A percentile compares a stretch with the other conserved stretches of the same genome.
Evolutionary conservation across 2,113 vertebrate species (phyloP).

Genomic region (Gavialis gangeticus): DNA sequence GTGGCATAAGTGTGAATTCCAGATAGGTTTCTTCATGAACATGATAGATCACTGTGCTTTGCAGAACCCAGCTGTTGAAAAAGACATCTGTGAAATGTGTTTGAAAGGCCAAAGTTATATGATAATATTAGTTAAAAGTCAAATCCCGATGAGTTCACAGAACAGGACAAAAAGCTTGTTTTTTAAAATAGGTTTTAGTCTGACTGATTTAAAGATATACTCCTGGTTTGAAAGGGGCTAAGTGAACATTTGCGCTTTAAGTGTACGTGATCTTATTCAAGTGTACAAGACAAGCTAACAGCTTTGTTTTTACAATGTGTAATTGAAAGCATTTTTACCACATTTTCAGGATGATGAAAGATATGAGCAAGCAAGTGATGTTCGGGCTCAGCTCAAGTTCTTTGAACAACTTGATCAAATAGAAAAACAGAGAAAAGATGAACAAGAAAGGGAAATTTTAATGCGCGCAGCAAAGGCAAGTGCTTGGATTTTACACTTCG

Average conservation of each 20-base stretch:
- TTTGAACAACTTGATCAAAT: constrained; percentile 97
- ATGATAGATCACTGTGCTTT: neutral
- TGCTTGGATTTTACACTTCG: constrained; percentile 33
- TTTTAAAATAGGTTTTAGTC: constrained; percentile 10
- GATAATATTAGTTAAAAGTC: constrained; percentile 51
- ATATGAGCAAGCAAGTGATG: constrained; percentile 90
- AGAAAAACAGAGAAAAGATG: constrained; percentile 94
- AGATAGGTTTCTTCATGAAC: constrained; percentile 21
- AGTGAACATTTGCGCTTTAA: constrained; percentile 56
- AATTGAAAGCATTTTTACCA: constrained; percentile 27
- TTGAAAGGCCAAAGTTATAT: constrained; percentile 33
- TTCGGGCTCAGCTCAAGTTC: constrained; percentile 94
- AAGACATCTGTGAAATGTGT: neutral
- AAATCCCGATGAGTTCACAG: constrained; percentile 58
- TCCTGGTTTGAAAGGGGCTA: constrained; percentile 49
- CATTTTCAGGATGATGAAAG: constrained; percentile 88
- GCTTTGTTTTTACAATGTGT: constrained; percentile 20
- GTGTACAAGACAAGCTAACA: constrained; percentile 7
- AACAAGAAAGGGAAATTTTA: constrained; percentile 93
- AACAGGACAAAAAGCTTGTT: constrained; percentile 45
- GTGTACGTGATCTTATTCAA: neutral
- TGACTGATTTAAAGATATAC: constrained; percentile 51
- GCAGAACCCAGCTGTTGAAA: neutral
- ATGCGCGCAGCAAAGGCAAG: constrained; percentile 95
- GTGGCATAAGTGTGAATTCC: constrained; percentile 28